These are phyloP conservation scores for Oscheius onirici DNA, from an alignment of 2,888 invertebrate species.

Conservation along the genomic window DNA sequence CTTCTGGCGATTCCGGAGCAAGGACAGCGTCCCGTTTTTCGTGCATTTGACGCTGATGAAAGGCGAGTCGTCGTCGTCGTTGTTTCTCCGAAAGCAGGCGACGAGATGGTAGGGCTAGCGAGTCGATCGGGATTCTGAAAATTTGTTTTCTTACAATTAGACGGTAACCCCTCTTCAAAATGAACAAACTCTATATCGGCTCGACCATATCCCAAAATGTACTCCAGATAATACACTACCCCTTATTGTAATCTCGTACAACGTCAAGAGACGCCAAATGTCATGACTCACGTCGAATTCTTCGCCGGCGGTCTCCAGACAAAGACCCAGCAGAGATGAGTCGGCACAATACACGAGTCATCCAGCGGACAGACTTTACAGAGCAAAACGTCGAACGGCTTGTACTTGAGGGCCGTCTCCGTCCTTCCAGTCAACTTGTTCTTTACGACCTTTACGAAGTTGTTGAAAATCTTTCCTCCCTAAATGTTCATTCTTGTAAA, in stretches of 20 bases:
- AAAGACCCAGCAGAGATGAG: constrained; percentile 36
- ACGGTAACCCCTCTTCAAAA: no score
- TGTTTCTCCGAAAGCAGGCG: constrained; percentile 5
- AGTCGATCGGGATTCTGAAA: background rate
- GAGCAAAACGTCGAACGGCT: constrained; percentile 26
- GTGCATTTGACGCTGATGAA: background rate
- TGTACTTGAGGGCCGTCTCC: background rate
- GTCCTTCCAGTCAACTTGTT: constrained; percentile 6
- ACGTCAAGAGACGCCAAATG: no score
- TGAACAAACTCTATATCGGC: no score
- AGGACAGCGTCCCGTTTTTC: background rate
- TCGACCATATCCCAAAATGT: no score
- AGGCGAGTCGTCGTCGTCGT: constrained; percentile 11
- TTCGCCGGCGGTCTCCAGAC: constrained; percentile 26
- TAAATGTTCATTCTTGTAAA: background rate
- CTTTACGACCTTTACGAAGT: constrained; percentile 8
- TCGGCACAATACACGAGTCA: constrained; percentile 32
- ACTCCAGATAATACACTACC: no score
- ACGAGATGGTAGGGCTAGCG: background rate
- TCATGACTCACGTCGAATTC: constrained; percentile 2
- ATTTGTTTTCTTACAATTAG: no score
- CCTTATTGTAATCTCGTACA: no score
- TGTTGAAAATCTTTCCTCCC: constrained; percentile 11
- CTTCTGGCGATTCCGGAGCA: background rate
- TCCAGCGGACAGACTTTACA: constrained; percentile 31